Evolutionary conservation across 2,113 vertebrate genomes (phyloP).

Genomic region (Spilogale gracilis): DNA sequence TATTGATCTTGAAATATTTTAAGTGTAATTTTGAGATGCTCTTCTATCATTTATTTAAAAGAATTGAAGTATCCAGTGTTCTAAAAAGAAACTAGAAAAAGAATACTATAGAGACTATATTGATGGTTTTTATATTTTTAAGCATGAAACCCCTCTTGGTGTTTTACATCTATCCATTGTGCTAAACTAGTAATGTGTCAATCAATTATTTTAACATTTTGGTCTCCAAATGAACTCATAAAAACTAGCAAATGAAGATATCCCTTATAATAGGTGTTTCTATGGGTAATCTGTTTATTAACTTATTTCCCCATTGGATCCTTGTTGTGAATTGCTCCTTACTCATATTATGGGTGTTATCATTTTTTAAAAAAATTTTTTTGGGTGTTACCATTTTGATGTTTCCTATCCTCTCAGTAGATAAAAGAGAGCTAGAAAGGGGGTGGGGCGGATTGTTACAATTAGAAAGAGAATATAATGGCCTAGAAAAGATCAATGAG

Average conservation of each 20-base stretch:
- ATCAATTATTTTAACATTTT: conserved; percentile 30
- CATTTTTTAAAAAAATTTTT: not conserved
- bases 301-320: not conserved
- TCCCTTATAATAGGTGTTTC: not conserved
- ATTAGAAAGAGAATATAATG: not conserved
- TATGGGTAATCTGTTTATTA: not conserved
- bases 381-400: not conserved
- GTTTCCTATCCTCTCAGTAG: not conserved
- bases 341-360: not conserved
- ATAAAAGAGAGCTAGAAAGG: not conserved
- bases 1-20: not conserved
- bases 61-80: not conserved
- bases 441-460: not conserved
- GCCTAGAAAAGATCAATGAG: not conserved
- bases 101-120: not conserved
- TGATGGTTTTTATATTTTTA: not conserved
- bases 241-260: not conserved
- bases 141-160: not conserved
- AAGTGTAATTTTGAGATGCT: not conserved
- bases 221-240: not conserved
- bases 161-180: not conserved
- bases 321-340: not conserved
- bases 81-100: not conserved
- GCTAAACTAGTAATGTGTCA: not conserved
- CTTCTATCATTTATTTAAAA: conserved; percentile 18